Base-by-base conservation (phyloP, 2,888 invertebrate species). In the Nasonia oneida region DNA sequence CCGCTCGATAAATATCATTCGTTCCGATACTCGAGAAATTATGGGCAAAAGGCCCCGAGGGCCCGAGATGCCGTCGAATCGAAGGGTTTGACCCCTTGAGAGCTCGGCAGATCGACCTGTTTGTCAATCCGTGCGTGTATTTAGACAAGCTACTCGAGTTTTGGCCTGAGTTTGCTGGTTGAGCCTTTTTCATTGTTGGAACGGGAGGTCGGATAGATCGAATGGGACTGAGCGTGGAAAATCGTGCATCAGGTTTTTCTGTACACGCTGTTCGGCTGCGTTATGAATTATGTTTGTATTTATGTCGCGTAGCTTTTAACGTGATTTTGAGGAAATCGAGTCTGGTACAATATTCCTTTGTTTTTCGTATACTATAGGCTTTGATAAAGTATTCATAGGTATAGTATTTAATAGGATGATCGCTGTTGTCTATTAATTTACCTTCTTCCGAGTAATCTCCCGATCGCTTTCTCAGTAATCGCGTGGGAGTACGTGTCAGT, bases 1-100 rank as follows among this genome's bases (percentile, higher is more conserved):
- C 90, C 91, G 93, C 90, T 91, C 93, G 89, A 93, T 93, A 93
- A 93, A 93, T 93, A 93, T 92, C 91, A 93, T 93, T 93, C 93
- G 93, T 93, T 93, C 93, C 93, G 92, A 93, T 93, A 92, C 93
- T 93, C 89, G 91, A 92, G 90, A 90, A 89, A 88, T 61, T 61
- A 23, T 88, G 89, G 73, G 18, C 77, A 74, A 79, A 79, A 78
- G 67, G 67, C 50, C 74, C 85, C 67, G n/a, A 39, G 57, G 76
- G 74, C 33, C 71, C 23, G 47, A 47, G 76, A 76, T 42, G 42
- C 57, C 74, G 47, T 18, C 37, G 71, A 83, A 83, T 83, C 71
- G 78, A 50, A 57, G 84, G 75, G 80, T 70, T 73, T 75, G 73
- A 73, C 47, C 73, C 71, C 81, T 75, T 71, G 39, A 73, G 76